Conservation (phyloP, 1,140 invertebrate genomes). For the Papilio dardanus region DNA sequence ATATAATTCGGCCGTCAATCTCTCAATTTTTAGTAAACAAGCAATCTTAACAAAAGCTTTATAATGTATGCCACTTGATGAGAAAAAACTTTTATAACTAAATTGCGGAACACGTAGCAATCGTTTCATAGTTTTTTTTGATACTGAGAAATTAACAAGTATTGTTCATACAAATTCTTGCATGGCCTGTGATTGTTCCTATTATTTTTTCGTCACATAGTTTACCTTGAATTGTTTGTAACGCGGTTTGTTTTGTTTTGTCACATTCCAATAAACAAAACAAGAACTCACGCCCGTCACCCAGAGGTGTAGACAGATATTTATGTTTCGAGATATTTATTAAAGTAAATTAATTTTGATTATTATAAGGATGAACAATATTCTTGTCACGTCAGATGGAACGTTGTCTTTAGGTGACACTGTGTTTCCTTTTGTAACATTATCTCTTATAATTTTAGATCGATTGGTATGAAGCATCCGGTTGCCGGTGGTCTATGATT, state of each 20-base stretch:
- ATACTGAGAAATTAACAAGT: conserved; percentile 10
- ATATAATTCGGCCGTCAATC: too few species aligned
- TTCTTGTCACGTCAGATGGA: background rate
- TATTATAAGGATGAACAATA: background rate
- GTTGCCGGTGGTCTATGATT: background rate
- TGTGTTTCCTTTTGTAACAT: conserved; percentile 16
- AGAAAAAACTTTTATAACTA: background rate
- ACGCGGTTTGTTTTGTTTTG: background rate
- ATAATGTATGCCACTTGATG: background rate
- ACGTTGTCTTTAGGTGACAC: conserved; percentile 1
- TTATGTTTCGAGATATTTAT: too few species aligned
- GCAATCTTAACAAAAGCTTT: too few species aligned
- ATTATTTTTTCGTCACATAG: background rate
- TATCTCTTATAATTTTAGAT: conserved; percentile 31
- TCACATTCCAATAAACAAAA: background rate
- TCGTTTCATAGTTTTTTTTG: background rate
- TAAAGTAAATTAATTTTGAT: too few species aligned
- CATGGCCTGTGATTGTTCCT: background rate
- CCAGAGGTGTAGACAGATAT: too few species aligned
- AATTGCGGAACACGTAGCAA: background rate
- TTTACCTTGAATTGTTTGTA: conserved; percentile 9
- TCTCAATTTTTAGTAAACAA: too few species aligned
- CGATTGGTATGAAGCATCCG: conserved; percentile 21
- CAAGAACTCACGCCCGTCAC: too few species aligned
- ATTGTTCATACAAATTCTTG: conserved; percentile 12